Evolutionary conservation across 1,140 invertebrate species (phyloP), one percentile per base, ranked within the genome.

Genomic region (Diachasmimorpha longicaudata): DNA sequence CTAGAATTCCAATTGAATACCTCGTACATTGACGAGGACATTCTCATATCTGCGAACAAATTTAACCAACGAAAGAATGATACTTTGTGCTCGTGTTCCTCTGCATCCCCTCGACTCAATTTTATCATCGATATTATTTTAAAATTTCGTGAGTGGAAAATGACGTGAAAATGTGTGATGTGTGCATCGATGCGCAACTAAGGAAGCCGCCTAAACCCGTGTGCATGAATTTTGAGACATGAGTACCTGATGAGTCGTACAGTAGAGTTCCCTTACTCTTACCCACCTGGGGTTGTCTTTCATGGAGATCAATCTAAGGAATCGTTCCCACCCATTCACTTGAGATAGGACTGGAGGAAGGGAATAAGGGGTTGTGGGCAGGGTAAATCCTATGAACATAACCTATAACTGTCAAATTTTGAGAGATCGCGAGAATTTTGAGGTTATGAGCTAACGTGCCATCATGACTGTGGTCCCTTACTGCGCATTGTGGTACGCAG

Each of bases 11-110:
- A 93, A 91, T 93, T 92, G 88, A 94, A 93, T 80, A 94, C 92
- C 90, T 93, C 93, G 89, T 93, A 93, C 92, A 94, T 93, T 84
- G 93, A 93, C 86, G 92, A 91, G 85, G 92, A 93, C 89, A 92
- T 93, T 90, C 90, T 89, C 87, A 91, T 89, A 92, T 92, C 92
- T 92, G 91, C 79, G 90, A 91, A 90, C 78, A 88, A 87, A 87
- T 77, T 68, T 79, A 84, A 80, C 81, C 79, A 80, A 83, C 78
- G 25, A 75, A 75, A 74, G 21, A 71, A 36, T 25, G 48, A 75
- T 37, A 77, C 75, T 79, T 46, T 68, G 79, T 82, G 79, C 78
- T 48, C 25, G 63, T 42, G 25, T 44, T 74, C 73, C 66, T 10
- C 23, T 75, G 36, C 16, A 21, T 70, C 5, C 44, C 16, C 21